These are phyloP conservation scores for Escarpia spicata DNA, from an alignment of 2,888 invertebrate genomes.

Conservation along the genomic window DNA sequence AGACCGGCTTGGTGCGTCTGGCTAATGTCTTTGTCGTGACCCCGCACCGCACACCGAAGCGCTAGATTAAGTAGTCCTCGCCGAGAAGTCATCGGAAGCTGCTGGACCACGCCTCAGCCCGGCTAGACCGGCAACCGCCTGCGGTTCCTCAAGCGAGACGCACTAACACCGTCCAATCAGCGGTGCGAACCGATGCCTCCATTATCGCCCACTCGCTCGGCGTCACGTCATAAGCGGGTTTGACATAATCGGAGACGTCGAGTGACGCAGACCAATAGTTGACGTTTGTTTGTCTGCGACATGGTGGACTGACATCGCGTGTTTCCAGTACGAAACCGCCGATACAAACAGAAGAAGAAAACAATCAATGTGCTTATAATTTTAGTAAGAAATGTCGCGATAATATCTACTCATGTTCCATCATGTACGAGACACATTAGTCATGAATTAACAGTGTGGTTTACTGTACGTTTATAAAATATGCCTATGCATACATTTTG, in stretches of 20 bases:
- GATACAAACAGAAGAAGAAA: too few species aligned
- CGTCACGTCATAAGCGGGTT: not conserved
- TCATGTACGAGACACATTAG: too few species aligned
- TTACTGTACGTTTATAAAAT: too few species aligned
- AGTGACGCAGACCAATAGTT: not conserved
- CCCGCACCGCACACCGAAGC: not conserved
- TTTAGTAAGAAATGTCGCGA: too few species aligned
- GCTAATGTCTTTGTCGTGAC: constrained; percentile 11
- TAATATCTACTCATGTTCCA: too few species aligned
- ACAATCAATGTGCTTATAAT: too few species aligned
- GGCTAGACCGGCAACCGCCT: not conserved
- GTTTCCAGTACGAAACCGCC: not conserved
- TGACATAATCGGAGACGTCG: not conserved
- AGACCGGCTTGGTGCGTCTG: not conserved
- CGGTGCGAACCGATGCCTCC: not conserved
- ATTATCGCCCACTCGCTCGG: not conserved
- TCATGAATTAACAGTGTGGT: too few species aligned
- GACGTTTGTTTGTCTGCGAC: not conserved
- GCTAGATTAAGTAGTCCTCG: not conserved
- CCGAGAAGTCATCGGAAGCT: constrained; percentile 4
- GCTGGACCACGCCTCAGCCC: not conserved
- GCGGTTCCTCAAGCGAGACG: not conserved
- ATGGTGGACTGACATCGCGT: not conserved
- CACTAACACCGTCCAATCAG: not conserved
- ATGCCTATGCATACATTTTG: too few species aligned